These are phyloP conservation scores for Lapara coniferarum DNA, from an alignment of 2,888 invertebrate genomes.

Conservation along the genomic window DNA sequence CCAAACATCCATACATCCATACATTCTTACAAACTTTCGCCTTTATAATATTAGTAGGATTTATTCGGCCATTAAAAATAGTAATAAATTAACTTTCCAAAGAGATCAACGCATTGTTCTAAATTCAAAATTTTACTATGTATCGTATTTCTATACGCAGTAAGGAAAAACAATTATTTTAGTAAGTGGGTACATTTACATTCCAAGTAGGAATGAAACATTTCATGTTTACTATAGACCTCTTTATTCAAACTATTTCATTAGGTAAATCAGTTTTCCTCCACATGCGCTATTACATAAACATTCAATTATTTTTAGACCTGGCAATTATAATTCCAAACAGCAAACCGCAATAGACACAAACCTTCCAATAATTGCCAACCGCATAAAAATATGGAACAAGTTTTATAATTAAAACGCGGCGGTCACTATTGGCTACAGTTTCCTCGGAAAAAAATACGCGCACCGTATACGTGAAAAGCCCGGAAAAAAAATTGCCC, in stretches of 20 bases:
- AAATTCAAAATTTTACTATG: too few species aligned
- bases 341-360: slow-evolving; percentile 24
- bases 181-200: too few species aligned
- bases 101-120: too few species aligned
- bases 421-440: slow-evolving; percentile 70
- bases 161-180: too few species aligned
- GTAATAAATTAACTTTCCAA: too few species aligned
- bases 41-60: too few species aligned
- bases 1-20: too few species aligned
- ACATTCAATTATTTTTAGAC: neutral
- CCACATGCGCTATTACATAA: neutral
- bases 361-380: slow-evolving; percentile 37
- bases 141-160: too few species aligned
- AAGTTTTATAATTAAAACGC: slow-evolving; percentile 79
- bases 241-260: neutral
- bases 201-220: too few species aligned
- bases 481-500: slow-evolving; percentile 75
- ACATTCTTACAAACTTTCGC: too few species aligned
- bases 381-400: slow-evolving; percentile 52
- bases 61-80: too few species aligned
- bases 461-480: slow-evolving; percentile 77
- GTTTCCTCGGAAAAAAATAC: slow-evolving; percentile 75
- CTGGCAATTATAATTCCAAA: slow-evolving; percentile 29
- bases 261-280: slow-evolving; percentile 14
- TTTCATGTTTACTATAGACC: neutral